Percentiles rank a stretch among this genome's conserved stretches.
phyloP scores from a whole-genome alignment of 1,140 invertebrate species.

The Apis laboriosa region DNA sequence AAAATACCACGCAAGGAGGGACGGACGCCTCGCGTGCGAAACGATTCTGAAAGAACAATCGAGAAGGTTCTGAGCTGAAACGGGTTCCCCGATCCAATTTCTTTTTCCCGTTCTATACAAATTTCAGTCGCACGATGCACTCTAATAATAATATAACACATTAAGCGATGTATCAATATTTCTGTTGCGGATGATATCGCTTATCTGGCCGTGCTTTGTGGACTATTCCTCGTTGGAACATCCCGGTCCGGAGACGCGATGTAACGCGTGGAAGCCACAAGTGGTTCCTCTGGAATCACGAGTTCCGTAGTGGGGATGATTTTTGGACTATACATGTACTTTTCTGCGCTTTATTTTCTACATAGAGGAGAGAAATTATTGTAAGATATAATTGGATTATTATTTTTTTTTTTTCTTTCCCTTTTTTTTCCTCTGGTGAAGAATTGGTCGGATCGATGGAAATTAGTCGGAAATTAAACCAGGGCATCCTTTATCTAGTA shows the following conservation, averaged over 20 bases:
- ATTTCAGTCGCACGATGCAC: background rate
- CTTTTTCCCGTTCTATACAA: constrained; percentile 15
- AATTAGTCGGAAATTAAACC: too few species aligned
- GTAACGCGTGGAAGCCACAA: constrained; percentile 35
- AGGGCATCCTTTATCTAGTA: too few species aligned
- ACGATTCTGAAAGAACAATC: constrained; percentile 37
- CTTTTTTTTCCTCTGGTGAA: too few species aligned
- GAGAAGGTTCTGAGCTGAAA: constrained; percentile 19
- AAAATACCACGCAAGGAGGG: constrained; percentile 23
- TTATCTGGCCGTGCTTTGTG: background rate
- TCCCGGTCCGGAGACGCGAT: background rate
- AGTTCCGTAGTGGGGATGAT: background rate
- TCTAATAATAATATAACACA: too few species aligned
- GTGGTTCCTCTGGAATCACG: constrained; percentile 28
- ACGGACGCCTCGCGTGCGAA: constrained; percentile 30
- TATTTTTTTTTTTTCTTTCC: too few species aligned
- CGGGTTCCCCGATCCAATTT: background rate
- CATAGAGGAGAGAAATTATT: too few species aligned
- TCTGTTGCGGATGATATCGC: background rate
- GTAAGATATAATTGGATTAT: too few species aligned
- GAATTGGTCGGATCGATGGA: too few species aligned
- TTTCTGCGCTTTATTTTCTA: background rate
- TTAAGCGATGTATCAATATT: constrained; percentile 10
- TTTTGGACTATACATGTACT: background rate
- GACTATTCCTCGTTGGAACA: background rate